These are phyloP conservation scores for Drosophila subpulchrella DNA, from an alignment of 1,140 invertebrate species.

Conservation along the genomic window DNA sequence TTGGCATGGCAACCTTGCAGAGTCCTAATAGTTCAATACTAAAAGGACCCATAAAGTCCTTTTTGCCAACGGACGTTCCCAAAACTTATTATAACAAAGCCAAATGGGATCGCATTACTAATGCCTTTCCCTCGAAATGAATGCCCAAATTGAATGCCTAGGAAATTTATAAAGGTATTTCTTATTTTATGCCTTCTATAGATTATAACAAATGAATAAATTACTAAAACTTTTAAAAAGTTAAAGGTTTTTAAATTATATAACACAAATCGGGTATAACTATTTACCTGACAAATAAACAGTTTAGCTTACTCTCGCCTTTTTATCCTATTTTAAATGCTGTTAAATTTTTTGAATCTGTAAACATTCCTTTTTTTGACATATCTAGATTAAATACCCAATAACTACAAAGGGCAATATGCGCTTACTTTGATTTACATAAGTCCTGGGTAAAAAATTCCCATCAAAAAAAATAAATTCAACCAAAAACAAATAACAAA, in stretches of 20 bases:
- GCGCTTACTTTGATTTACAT: neutral
- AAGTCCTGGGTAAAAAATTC: neutral
- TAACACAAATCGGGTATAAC: too few species aligned
- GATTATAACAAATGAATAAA: too few species aligned
- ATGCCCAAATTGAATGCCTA: neutral
- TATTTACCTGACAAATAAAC: too few species aligned
- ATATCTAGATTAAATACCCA: too few species aligned
- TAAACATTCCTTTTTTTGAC: too few species aligned
- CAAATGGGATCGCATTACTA: conserved; percentile 40
- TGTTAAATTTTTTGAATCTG: too few species aligned
- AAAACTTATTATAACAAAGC: conserved; percentile 13
- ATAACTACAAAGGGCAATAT: neutral
- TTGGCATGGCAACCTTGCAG: conserved; percentile 35
- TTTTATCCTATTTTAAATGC: too few species aligned
- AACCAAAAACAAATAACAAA: neutral
- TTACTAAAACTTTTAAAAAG: too few species aligned
- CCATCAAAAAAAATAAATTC: neutral
- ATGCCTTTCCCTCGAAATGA: conserved; percentile 17
- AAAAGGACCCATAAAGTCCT: neutral
- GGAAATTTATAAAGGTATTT: too few species aligned
- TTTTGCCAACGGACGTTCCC: neutral
- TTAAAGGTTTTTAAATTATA: too few species aligned
- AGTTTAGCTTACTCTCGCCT: too few species aligned
- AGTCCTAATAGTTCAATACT: neutral
- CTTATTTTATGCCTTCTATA: too few species aligned